These are phyloP conservation scores for Iguana delicatissima DNA, from an alignment of 2,797 vertebrate species.

Conservation along the genomic window DNA sequence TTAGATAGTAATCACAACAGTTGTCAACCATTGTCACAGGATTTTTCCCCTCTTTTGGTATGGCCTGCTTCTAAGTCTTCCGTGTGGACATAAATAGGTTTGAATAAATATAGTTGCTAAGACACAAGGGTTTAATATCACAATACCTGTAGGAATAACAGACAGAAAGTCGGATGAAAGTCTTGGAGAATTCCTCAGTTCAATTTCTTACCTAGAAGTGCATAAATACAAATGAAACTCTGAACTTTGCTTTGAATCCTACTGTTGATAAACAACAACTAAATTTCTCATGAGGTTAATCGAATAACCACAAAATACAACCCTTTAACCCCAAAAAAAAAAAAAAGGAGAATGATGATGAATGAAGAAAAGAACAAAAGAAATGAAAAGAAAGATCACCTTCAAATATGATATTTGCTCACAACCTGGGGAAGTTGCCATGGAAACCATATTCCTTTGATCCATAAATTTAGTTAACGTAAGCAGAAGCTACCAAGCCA, in stretches of 20 bases:
- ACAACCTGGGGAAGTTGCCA: slow-evolving; percentile 72
- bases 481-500: slow-evolving; percentile 65
- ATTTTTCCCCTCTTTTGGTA: neutral
- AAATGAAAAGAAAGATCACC: slow-evolving; percentile 54
- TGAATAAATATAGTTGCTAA: slow-evolving; percentile 32
- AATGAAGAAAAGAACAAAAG: slow-evolving; percentile 24
- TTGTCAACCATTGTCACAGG: neutral
- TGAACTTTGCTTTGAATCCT: slow-evolving; percentile 72
- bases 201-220: slow-evolving; percentile 31
- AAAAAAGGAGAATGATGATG: neutral
- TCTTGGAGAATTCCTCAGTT: neutral
- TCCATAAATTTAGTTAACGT: slow-evolving; percentile 68
- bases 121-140: slow-evolving; percentile 6
- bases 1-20: neutral
- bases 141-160: neutral
- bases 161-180: slow-evolving; percentile 19
- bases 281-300: slow-evolving; percentile 67
- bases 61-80: neutral
- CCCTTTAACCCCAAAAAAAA: neutral
- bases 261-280: slow-evolving; percentile 72
- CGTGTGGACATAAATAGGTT: neutral
- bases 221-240: slow-evolving; percentile 30
- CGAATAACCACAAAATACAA: slow-evolving; percentile 72
- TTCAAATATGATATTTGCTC: slow-evolving; percentile 76
- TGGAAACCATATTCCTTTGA: slow-evolving; percentile 74